Base-by-base conservation (phyloP, 1,140 invertebrate species). In the Euschistus heros region DNA sequence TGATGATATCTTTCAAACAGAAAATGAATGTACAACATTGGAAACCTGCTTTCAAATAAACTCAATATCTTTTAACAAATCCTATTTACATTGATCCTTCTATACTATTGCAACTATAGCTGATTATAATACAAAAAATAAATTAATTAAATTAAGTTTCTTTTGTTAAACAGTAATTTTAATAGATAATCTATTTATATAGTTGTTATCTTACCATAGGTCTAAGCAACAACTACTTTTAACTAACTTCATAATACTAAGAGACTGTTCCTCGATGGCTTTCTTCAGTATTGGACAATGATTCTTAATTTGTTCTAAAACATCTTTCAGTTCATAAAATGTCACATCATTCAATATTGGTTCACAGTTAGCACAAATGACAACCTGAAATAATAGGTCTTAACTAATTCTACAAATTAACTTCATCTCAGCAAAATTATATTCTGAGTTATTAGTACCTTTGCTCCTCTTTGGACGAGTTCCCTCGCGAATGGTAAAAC, bases 401-500 rank as follows among this genome's bases (percentile, higher is more conserved):
- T 37, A 37, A 10, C 33, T 30, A 37, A 1, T 37, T 37, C n/a
- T n/a, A n/a, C n/a, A n/a, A 37, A 6, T 6, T 37, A 37, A 10
- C 6, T 37, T 37, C 33, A 37, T 37, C 10, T 37, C 13, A 37
- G 13, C 7, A 10, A 37, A 37, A 37, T 10, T 37, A 10, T 37
- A 50, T 6, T 20, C 3, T 50, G n/a, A 5, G 14, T 50, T 50
- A 18, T 4, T 18, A 22, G 26, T 57, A 57, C 54, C 20, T 57
- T 57, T 26, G 54, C 24, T 15, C 24, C 54, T 26, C 24, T 57
- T 26, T 14, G 3, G 0, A 57, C 6, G 18, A 57, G 80, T 75
- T 93, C 91, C 70, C 91, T 76, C 0, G 85, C 85, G 75, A 97
- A 91, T 33, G 94, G 94, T 62, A 97, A 76, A 27, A 97, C 84